Base-by-base conservation (phyloP, 2,113 vertebrate species). In the Ptilonorhynchus violaceus region DNA sequence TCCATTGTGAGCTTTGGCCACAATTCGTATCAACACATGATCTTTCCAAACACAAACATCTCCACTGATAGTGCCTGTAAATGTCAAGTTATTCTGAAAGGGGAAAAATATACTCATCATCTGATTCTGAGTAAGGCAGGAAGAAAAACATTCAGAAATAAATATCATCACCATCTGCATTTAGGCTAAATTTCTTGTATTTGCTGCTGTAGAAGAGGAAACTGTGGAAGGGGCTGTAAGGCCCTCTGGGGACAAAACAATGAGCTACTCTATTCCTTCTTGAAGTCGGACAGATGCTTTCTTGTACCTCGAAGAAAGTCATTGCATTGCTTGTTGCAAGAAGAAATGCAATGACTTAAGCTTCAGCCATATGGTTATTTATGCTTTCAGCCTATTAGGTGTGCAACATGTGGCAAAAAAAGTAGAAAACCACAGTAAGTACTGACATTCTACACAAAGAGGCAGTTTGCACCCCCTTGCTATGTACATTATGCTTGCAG, bases 41-140 rank as follows among this genome's bases (percentile, higher is more conserved):
- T 99, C 99, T 97, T 99, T 99, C 99, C 99, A 99, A 91, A 99
- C 99, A 98, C 99, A 99, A 91, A 99, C 99, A 98, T 99, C 99
- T 96, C 99, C 99, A 98, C 99, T 99, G 98, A 99, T 99, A 96
- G 99, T 99, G 98, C 99, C 99, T 98, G 99, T 99, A 99, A 99
- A 99, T 90, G 99, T 99, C 99, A 99, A 99, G 98, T 99, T 99
- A 99, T 99, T 99, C 99, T 99, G 99, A 98, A 99, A 98, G 97
- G 97, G 87, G 94, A 96, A 96, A 97, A 98, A 98, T 47, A 98
- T 7, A 88, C 87, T 98, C 60, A 98, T 96, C 94, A 98, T 96
- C 93, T 93, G 87, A 86, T 96, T 97, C 89, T 80, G 82, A 92
- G 62, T 13, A 94, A 95, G 88, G 85, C 35, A 89, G 60, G 66